phyloP scores from a whole-genome alignment of 2,888 invertebrate species.

The Eudemis profundana region DNA sequence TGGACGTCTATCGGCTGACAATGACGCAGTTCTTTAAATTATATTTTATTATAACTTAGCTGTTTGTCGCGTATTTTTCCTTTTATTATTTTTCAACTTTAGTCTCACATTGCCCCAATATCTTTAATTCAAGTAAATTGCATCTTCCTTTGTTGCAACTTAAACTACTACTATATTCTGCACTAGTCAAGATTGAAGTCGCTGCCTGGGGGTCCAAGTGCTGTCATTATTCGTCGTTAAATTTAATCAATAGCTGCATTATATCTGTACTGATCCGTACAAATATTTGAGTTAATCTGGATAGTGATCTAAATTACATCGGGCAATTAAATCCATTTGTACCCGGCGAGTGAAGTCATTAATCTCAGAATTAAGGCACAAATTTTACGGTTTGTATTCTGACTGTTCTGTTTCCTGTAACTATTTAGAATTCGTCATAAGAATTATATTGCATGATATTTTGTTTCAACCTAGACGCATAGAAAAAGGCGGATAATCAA shows the following conservation, averaged over 20 bases:
- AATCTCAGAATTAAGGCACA: background rate
- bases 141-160: background rate
- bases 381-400: too few relatives aligned
- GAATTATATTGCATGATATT: too few relatives aligned
- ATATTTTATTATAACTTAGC: too few relatives aligned
- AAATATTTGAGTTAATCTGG: background rate
- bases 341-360: background rate
- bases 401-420: too few relatives aligned
- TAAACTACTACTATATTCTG: background rate
- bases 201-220: constrained; percentile 13
- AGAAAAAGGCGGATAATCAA: too few relatives aligned
- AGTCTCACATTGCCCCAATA: constrained; percentile 11
- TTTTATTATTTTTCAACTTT: too few relatives aligned
- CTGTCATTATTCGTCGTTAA: constrained; percentile 26
- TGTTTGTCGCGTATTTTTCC: background rate
- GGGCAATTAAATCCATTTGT: background rate
- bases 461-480: too few relatives aligned
- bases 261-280: background rate
- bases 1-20: too few relatives aligned
- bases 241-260: constrained; percentile 10
- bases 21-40: too few relatives aligned
- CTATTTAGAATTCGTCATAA: too few relatives aligned
- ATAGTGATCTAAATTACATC: background rate
- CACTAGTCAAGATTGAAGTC: constrained; percentile 14
- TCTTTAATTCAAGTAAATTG: constrained; percentile 10